Evolutionary conservation across 64 coral and sea anemone genomes (phyloP), one percentile per base, ranked within the genome.

Genomic region (Orbicella faveolata): DNA sequence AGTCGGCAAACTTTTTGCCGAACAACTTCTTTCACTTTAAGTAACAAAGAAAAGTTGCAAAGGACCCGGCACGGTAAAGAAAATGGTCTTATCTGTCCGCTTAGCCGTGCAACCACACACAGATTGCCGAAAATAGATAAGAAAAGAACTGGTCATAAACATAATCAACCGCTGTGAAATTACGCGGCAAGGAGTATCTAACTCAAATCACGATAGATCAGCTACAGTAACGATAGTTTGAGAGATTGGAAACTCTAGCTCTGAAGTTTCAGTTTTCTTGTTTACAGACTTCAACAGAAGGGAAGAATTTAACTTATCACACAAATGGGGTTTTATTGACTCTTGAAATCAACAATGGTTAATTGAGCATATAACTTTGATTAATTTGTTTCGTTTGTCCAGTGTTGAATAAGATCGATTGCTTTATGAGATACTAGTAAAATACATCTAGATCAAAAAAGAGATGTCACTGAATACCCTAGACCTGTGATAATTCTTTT

Each of bases 101-200:
- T 53, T 72, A 23, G 0, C 65, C 36, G 3, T 52, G 65, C 23
- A 85, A 73, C 82, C 82, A 85, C 65, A 85, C 41, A 85, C 82
- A 85, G 82, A 85, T 67, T 23, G 37, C 82, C 64, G 82, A 85
- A 52, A 20, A 65, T 54, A 79, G 26, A 57, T 70, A 4, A 30
- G 3, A 72, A 85, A 54, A 70, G 12, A 72, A 52, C n/a, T 73
- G 1, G 15, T 23, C 13, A n/a, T n/a, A 85, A 73, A 73, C 37
- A 53, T 52, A 23, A 23, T 73, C 65, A 85, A 85, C 82, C 82
- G 33, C 82, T 85, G 65, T 85, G 64, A 85, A 70, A 73, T 85
- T 70, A 85, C 23, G 4, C 65, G 0, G 8, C 63, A 20, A 85
- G 82, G 23, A 72, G n/a, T 72, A 36, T 52, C 81, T 19, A 79